A percentile compares a stretch with the other conserved stretches of the same genome.
phyloP scores from a whole-genome alignment of 2,888 invertebrate genomes.

The Pammene aurita region DNA sequence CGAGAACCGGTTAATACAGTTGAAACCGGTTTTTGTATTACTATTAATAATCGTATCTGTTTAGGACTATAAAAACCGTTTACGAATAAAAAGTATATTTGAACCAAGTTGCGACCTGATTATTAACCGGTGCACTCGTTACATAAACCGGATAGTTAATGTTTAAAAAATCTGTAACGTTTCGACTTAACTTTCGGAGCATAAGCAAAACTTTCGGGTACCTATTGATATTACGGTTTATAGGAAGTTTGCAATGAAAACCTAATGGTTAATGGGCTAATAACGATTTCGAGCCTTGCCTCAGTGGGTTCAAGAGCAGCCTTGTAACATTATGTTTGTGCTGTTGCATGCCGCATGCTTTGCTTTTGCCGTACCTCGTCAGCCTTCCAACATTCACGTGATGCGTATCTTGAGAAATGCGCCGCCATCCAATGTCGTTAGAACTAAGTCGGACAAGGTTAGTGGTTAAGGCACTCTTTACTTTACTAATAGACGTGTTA shows the following conservation, averaged over 20 bases:
- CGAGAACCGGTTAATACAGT: neutral
- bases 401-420: conserved; percentile 92
- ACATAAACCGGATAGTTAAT: too few relatives aligned
- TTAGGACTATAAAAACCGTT: too few relatives aligned
- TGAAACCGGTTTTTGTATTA: too few relatives aligned
- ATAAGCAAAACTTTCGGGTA: too few relatives aligned
- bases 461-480: conserved; percentile 56
- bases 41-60: too few relatives aligned
- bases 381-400: conserved; percentile 91
- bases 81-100: too few relatives aligned
- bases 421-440: conserved; percentile 92
- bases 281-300: neutral
- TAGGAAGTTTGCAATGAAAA: too few relatives aligned
- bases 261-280: neutral
- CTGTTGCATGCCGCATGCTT: conserved; percentile 78
- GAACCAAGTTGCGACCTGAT: too few relatives aligned
- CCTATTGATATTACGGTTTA: too few relatives aligned
- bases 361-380: conserved; percentile 54
- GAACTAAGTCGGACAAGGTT: conserved; percentile 94
- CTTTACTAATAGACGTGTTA: neutral
- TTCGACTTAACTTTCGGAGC: too few relatives aligned
- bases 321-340: conserved; percentile 38
- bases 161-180: too few relatives aligned
- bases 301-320: neutral
- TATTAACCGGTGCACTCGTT: too few relatives aligned